Base-by-base conservation (phyloP, 1,140 invertebrate species). In the Heterodera schachtii region DNA sequence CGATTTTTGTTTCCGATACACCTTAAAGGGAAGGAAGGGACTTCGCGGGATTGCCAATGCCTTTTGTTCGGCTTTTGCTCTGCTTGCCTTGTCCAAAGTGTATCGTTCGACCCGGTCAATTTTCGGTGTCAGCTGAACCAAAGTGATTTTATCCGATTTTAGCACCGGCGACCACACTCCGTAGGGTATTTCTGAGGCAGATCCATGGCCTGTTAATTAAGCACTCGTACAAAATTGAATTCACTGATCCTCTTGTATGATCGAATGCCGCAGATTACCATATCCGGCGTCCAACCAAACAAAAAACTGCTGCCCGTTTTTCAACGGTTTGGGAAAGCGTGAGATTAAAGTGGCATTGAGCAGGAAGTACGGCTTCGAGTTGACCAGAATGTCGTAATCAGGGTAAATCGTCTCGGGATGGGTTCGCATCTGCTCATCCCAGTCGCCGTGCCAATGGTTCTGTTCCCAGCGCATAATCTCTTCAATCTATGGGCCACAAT, bases 301-400 rank as follows among this genome's bases (percentile, higher is more conserved):
- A 80, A 86, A 86, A 60, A 86, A 44, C 83, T 79, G 73, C 21
- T 77, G 64, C 43, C 41, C 46, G 41, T 43, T 66, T 13, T n/a
- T 43, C 47, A 44, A 67, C 43, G 76, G 76, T 67, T 82, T 82
- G 9, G 13, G 21, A 82, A 82, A 86, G n/a, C 46, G 66, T n/a
- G 85, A 87, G 57, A 86, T 85, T 75, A 79, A 64, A n/a, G 85
- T 83, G 46, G 86, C 86, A 75, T 86, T 86, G 43, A 78, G 60
- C 41, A 86, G 74, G 66, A 86, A 75, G 67, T 86, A 88, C 3
- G 86, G 80, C 76, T 78, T 86, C 13, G 86, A 86, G 73, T 86
- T 86, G 73, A 88, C 86, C 7, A 88, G 64, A 80, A 86, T 76
- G 66, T 86, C 83, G 69, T 86, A 86, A 49, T 86, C 86, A 11